A percentile compares a stretch with the other conserved stretches of the same genome.
These are phyloP conservation scores for Eumerus sabulonum DNA, from an alignment of 2,888 invertebrate species.

Conservation along the genomic window DNA sequence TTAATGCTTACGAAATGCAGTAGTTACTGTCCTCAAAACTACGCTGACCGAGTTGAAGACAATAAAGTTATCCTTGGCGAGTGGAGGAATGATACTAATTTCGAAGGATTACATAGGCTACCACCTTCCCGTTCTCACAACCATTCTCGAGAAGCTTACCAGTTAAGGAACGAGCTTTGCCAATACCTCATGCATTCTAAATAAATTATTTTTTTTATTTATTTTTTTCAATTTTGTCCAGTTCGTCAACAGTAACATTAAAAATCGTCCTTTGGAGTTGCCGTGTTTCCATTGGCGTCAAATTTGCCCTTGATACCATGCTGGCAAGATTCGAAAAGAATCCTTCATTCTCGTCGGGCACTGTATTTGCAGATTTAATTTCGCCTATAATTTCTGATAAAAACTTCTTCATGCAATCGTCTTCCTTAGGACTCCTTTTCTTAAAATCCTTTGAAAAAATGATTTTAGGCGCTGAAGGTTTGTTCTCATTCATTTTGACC, in stretches of 20 bases:
- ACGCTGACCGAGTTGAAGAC: slow-evolving; percentile 11
- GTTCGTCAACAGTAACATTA: slow-evolving; percentile 32
- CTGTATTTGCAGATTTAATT: too few species aligned
- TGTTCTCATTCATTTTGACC: neutral
- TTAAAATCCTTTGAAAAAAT: too few species aligned
- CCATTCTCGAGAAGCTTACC: slow-evolving; percentile 2
- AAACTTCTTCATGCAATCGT: slow-evolving; percentile 20
- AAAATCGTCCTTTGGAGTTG: slow-evolving; percentile 28
- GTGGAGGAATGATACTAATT: slow-evolving; percentile 20
- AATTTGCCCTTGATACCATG: slow-evolving; percentile 27
- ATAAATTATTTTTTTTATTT: slow-evolving; percentile 12
- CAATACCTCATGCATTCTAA: slow-evolving; percentile 1
- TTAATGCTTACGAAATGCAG: slow-evolving; percentile 14
- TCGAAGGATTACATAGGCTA: neutral
- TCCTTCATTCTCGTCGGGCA: slow-evolving; percentile 16
- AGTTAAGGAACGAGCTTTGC: slow-evolving; percentile 13
- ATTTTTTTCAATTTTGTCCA: slow-evolving; percentile 24
- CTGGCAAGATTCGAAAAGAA: slow-evolving; percentile 16
- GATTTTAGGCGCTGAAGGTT: too few species aligned
- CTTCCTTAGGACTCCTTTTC: neutral
- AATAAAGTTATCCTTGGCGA: slow-evolving; percentile 6
- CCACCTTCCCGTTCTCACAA: slow-evolving; percentile 15
- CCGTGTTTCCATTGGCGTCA: slow-evolving; percentile 19
- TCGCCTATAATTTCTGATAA: neutral
- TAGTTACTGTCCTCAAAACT: slow-evolving; percentile 2